A percentile compares a stretch with the other conserved stretches of the same genome.
phyloP scores from a whole-genome alignment of 1,140 invertebrate species.

The Stenopsyche tienmushanensis region DNA sequence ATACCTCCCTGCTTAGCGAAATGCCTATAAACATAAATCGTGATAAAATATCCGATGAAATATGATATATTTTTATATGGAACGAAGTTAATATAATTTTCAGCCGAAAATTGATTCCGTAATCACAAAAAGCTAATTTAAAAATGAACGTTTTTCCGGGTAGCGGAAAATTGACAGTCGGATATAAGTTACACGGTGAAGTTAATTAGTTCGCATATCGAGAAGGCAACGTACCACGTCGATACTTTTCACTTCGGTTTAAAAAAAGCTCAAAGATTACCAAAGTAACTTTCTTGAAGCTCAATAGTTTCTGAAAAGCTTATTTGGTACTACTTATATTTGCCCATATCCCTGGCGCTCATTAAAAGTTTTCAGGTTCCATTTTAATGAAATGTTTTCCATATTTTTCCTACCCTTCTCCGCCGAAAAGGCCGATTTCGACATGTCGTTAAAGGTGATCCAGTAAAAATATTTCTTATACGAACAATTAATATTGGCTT shows the following conservation, averaged over 20 bases:
- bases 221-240: background rate
- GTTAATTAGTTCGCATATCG: constrained; percentile 3
- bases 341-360: background rate
- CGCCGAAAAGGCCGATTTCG: background rate
- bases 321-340: background rate
- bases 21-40: too few species aligned
- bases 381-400: background rate
- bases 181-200: too few species aligned
- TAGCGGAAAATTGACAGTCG: too few species aligned
- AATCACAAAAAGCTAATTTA: too few species aligned
- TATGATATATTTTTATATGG: background rate
- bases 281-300: too few species aligned
- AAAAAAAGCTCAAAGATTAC: too few species aligned
- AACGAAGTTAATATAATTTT: background rate
- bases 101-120: background rate
- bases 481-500: background rate
- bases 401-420: constrained; percentile 1
- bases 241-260: background rate
- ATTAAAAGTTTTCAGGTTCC: constrained; percentile 23
- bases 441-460: background rate
- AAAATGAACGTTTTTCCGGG: too few species aligned
- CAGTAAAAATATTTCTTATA: background rate
- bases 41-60: background rate
- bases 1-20: too few species aligned
- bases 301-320: too few species aligned